Conservation (phyloP, 2,797 vertebrate genomes). For the Carcharodon carcharias region DNA sequence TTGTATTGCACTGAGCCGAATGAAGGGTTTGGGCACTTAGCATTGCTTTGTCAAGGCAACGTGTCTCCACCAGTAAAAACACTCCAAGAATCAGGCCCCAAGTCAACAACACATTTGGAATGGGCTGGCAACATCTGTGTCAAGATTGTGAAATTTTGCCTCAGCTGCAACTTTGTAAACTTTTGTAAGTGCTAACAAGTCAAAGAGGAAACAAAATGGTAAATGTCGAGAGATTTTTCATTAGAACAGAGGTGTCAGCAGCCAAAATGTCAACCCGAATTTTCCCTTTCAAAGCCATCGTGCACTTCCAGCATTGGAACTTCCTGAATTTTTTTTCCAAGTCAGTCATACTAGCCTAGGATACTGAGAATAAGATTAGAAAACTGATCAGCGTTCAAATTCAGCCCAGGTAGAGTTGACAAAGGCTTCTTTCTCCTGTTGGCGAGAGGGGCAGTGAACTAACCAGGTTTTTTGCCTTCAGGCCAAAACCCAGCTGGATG, state of each 20-base stretch:
- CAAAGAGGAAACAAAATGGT: not conserved
- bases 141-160: not conserved
- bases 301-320: not conserved
- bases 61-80: not conserved
- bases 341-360: not conserved
- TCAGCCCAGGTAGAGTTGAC: not conserved
- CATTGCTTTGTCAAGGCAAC: not conserved
- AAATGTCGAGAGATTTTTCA: not conserved
- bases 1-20: not conserved
- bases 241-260: not conserved
- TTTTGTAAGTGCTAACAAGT: not conserved
- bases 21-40: not conserved
- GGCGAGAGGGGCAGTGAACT: not conserved
- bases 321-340: not conserved
- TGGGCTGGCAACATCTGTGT: not conserved
- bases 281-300: not conserved
- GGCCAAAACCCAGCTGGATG: not conserved
- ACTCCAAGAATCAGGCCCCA: not conserved
- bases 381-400: not conserved
- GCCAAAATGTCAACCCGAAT: not conserved
- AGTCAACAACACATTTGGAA: not conserved
- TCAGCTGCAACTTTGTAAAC: too few species aligned
- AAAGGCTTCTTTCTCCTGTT: not conserved
- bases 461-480: not conserved
- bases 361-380: not conserved